Evolutionary conservation across 2,797 vertebrate species (phyloP).

Genomic region (Dendrocincla tyrannina): DNA sequence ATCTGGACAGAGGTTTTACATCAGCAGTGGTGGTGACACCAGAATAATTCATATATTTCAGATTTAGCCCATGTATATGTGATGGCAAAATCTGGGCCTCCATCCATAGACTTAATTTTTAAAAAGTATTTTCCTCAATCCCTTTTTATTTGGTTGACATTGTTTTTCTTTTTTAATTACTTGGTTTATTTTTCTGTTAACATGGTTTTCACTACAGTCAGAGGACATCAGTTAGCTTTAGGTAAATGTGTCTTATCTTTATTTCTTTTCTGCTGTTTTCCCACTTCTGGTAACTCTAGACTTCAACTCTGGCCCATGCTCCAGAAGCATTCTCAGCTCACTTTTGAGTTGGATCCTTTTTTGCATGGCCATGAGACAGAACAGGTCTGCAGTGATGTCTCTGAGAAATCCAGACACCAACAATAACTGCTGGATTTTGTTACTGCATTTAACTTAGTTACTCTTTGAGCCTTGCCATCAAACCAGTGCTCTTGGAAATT

Average conservation of each 20-base stretch:
- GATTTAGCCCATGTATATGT: background rate
- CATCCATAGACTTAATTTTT: background rate
- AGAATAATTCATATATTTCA: background rate
- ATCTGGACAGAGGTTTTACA: background rate
- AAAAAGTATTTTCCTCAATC: background rate
- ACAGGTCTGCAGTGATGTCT: background rate
- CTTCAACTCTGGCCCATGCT: background rate
- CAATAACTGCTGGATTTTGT: background rate
- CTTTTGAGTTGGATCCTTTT: background rate
- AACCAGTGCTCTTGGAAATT: background rate
- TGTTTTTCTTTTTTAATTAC: background rate
- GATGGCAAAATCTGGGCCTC: background rate
- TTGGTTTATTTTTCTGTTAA: background rate
- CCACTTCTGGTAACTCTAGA: background rate
- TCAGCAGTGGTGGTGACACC: background rate
- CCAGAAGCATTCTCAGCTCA: background rate
- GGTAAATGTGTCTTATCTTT: background rate
- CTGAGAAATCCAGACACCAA: background rate
- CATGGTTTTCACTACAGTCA: background rate
- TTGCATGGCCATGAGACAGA: background rate
- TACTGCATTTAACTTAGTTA: background rate
- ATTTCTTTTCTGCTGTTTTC: background rate
- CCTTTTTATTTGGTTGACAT: background rate
- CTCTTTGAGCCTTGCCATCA: background rate
- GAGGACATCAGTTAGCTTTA: background rate